Percentiles rank a stretch among this genome's conserved stretches.
These are phyloP conservation scores for Meda fulgida DNA, from an alignment of 2,797 vertebrate species.

Conservation along the genomic window DNA sequence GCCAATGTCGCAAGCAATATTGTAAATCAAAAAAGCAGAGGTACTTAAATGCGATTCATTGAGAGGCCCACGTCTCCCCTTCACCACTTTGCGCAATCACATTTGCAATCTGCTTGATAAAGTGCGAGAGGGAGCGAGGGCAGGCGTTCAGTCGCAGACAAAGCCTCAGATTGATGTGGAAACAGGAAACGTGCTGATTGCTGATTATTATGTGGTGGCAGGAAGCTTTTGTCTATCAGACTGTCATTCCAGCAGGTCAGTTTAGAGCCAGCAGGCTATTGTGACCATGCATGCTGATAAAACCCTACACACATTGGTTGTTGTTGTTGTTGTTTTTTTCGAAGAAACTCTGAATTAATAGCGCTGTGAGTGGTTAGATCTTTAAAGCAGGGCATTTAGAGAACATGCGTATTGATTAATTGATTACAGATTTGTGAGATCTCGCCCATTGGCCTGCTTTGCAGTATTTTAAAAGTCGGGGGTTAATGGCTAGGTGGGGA, in stretches of 20 bases:
- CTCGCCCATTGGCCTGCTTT: constrained; percentile 38
- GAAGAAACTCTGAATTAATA: constrained; percentile 48
- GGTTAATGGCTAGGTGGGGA: constrained; percentile 48
- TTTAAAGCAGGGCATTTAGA: constrained; percentile 53
- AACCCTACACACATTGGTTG: constrained; percentile 46
- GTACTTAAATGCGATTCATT: constrained; percentile 53
- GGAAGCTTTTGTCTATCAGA: constrained; percentile 59
- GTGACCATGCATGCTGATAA: constrained; percentile 40
- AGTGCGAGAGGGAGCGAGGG: constrained; percentile 37
- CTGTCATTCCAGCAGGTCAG: constrained; percentile 60
- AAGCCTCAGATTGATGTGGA: constrained; percentile 42
- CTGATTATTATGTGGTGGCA: constrained; percentile 57
- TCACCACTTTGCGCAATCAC: constrained; percentile 49
- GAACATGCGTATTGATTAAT: constrained; percentile 66
- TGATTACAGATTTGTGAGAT: constrained; percentile 62
- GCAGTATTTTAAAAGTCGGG: constrained; percentile 41
- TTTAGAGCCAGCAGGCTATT: constrained; percentile 48
- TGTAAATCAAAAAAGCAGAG: constrained; percentile 61
- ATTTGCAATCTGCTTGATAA: constrained; percentile 62
- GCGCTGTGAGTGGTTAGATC: constrained; percentile 64
- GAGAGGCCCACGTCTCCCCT: constrained; percentile 35
- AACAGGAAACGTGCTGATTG: constrained; percentile 52
- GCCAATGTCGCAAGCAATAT: constrained; percentile 55
- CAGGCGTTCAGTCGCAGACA: constrained; percentile 33
- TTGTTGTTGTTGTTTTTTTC: background rate